A percentile compares a stretch with the other conserved stretches of the same genome.
Conservation (phyloP, 2,113 vertebrate genomes). For the Alethe diademata region DNA sequence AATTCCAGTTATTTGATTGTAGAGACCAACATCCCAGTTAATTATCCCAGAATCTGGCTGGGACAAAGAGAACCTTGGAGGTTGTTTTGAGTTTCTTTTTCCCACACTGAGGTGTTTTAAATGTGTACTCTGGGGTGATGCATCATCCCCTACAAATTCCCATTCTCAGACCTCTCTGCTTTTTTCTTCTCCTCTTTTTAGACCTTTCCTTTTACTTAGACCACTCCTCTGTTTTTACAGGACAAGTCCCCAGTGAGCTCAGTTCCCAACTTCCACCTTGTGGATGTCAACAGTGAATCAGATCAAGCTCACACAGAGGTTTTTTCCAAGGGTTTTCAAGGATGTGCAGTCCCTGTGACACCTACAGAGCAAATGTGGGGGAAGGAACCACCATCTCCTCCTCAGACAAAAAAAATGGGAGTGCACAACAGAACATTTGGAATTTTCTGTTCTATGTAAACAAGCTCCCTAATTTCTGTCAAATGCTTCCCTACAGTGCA, state of each 20-base stretch:
- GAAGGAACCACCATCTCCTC: background rate
- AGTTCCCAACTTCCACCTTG: background rate
- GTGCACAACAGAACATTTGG: background rate
- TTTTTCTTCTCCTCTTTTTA: background rate
- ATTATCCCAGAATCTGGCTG: rapidly evolving
- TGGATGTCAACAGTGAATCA: background rate
- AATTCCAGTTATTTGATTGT: background rate
- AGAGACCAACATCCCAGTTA: background rate
- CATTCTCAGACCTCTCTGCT: background rate
- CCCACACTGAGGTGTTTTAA: background rate
- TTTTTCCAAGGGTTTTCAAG: background rate
- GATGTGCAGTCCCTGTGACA: background rate
- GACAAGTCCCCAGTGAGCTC: rapidly evolving
- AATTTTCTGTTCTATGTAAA: background rate
- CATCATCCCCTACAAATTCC: background rate
- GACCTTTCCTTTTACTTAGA: background rate
- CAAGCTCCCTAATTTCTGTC: background rate
- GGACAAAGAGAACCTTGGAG: background rate
- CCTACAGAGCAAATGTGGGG: background rate
- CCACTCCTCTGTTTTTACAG: background rate
- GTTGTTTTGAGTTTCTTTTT: background rate
- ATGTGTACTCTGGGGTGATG: rapidly evolving
- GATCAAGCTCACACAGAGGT: background rate
- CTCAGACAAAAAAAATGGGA: background rate
- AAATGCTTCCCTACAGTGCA: background rate